Base-by-base conservation (phyloP, 2,113 vertebrate genomes). In the Caloenas nicobarica region DNA sequence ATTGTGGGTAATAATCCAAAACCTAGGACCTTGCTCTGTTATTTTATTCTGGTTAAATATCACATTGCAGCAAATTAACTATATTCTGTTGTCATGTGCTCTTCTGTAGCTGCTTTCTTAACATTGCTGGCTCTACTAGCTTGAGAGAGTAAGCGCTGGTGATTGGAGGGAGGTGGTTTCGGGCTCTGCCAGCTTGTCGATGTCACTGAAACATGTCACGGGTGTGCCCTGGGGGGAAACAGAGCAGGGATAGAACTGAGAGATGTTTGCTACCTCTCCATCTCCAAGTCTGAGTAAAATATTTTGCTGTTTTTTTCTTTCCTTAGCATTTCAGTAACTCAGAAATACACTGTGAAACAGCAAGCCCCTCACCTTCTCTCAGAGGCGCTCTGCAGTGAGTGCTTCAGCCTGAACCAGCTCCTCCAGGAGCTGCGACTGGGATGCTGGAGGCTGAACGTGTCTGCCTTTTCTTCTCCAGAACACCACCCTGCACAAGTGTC, bases 31-130 rank as follows among this genome's bases (percentile, higher is more conserved):
- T 88, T 70, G 58, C 86, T 93, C 68, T 72, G 74, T 78, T 91
- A 60, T 79, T 94, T 87, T 94, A 66, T 91, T 85, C 88, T 94
- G 64, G 53, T 87, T 96, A 95, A 97, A 93, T 91, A 91, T 61
- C 90, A 88, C 53, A 31, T 62, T 73, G 57, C 84, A 91, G 62
- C 77, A 95, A 94, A 96, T 93, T 93, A 89, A 89, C 80, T 96
- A 95, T 84, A 64, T 95, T 96, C 86, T 81, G 38, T 93, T 91
- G 71, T 92, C 86, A 91, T 48, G 36, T 77, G 76, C 62, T 86
- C 51, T 84, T 89, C 69, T 89, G 36, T 81, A 79, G 76, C 76
- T 61, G 46, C 62, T 84, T 79, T 74, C 73, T 91, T 76, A 64
- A 53, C 18, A 42, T 2, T 88, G 88, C 87, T 97, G 90, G 81